Evolutionary conservation across 2,113 vertebrate genomes (phyloP).

Genomic region (cat (Felis catus)): DNA sequence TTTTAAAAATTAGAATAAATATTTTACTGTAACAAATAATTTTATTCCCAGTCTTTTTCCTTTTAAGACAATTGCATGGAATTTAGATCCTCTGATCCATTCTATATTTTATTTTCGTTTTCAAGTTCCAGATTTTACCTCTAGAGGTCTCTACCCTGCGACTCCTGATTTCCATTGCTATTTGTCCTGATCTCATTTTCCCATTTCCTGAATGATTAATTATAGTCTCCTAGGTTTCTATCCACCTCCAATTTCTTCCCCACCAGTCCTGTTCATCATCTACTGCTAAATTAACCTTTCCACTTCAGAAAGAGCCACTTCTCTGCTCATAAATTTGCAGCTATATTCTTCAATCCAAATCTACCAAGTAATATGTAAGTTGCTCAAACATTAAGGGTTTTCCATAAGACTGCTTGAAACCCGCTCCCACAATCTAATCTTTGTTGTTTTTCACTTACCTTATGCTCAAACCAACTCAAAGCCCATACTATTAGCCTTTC

Average conservation of each 20-base stretch:
- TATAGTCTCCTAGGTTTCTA: not conserved
- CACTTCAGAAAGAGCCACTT: not conserved
- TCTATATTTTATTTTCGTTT: not conserved
- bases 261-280: not conserved
- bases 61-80: not conserved
- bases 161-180: not conserved
- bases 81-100: not conserved
- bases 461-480: not conserved
- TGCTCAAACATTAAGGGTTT: not conserved
- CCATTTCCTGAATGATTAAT: not conserved
- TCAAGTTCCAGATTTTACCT: not conserved
- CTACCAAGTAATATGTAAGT: not conserved
- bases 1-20: not conserved
- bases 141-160: not conserved
- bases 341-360: not conserved
- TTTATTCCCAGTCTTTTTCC: not conserved
- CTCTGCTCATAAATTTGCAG: not conserved
- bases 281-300: not conserved
- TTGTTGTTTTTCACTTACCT: not conserved
- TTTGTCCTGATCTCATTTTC: not conserved
- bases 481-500: not conserved
- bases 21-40: not conserved
- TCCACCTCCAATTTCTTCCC: not conserved
- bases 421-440: not conserved
- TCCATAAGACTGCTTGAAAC: not conserved